These are phyloP conservation scores for Archilochus colubris DNA, from an alignment of 2,113 vertebrate genomes.

Conservation along the genomic window DNA sequence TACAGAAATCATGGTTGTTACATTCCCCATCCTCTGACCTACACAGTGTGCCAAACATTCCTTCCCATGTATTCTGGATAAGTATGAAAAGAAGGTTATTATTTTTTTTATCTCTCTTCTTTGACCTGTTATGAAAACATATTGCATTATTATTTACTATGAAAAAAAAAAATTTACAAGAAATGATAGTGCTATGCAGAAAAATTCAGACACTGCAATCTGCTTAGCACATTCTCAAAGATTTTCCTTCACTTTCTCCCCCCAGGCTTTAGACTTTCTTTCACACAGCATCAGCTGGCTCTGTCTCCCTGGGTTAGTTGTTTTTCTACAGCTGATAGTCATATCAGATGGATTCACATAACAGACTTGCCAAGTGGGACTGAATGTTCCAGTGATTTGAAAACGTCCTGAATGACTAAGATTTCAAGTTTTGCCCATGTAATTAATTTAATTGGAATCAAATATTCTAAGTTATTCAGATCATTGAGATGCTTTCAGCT, in stretches of 20 bases:
- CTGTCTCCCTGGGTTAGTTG: neutral
- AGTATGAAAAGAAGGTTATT: neutral
- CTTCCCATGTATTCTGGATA: neutral
- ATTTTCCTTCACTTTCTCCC: neutral
- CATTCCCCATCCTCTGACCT: neutral
- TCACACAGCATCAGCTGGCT: neutral
- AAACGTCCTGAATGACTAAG: neutral
- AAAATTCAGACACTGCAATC: neutral
- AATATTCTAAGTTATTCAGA: neutral
- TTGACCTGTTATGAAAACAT: neutral
- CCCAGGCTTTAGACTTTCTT: neutral
- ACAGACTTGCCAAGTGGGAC: neutral
- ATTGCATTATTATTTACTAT: neutral
- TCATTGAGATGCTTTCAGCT: neutral
- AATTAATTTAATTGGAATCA: slow-evolving; percentile 38
- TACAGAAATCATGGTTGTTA: neutral
- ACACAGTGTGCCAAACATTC: neutral
- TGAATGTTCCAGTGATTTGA: slow-evolving; percentile 1
- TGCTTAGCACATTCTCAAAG: neutral
- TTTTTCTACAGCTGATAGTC: neutral
- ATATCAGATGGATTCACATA: neutral
- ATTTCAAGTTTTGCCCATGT: neutral
- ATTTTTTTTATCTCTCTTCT: neutral
- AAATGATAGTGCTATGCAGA: neutral
- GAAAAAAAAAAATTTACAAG: neutral